Base-by-base conservation (phyloP, 2,113 vertebrate genomes). In the Bettongia penicillata region DNA sequence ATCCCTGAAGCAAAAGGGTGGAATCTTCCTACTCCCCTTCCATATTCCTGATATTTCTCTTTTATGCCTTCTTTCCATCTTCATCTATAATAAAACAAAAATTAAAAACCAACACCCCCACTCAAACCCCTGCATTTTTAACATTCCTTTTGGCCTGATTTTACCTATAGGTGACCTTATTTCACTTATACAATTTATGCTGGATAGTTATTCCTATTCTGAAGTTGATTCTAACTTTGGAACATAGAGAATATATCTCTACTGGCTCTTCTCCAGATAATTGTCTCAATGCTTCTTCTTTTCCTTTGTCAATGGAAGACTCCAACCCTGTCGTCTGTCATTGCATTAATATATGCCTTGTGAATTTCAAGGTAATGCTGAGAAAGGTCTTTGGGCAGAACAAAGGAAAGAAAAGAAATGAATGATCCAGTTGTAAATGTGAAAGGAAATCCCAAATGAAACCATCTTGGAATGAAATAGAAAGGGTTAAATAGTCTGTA, bases 361-460 rank as follows among this genome's bases (percentile, higher is more conserved):
- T 0, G 90, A 92, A 49, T 10, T 53, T 95, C 77, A 55, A 95
- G 84, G 95, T 91, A 10, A 91, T 50, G 47, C 16, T 51, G 51
- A 95, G 50, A 7, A 48, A 96, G 14, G 90, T 94, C 31, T 94
- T 92, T 16, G 91, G 94, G 55, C 19, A 95, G 61, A 26, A 53
- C 52, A 84, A 94, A 95, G 50, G 23, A 31, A 61, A 90, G 53
- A 90, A 50, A 84, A 95, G 49, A 90, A 97, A 95, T n/a, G 94
- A 51, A 94, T 0, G 26, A 93, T 28, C 91, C 50, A 48, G 68
- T 89, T 92, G 77, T 93, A 51, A 92, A 37, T 93, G 26, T 51
- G n/a, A 50, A 93, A 94, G 50, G 26, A 84, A 7, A 96, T 77
- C n/a, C 91, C 84, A 43, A 93, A 23, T 90, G 89, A 91, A 95